A percentile compares a stretch with the other conserved stretches of the same genome.
Evolutionary conservation across 1,140 invertebrate genomes (phyloP).

Genomic region (Nephila pilipes): DNA sequence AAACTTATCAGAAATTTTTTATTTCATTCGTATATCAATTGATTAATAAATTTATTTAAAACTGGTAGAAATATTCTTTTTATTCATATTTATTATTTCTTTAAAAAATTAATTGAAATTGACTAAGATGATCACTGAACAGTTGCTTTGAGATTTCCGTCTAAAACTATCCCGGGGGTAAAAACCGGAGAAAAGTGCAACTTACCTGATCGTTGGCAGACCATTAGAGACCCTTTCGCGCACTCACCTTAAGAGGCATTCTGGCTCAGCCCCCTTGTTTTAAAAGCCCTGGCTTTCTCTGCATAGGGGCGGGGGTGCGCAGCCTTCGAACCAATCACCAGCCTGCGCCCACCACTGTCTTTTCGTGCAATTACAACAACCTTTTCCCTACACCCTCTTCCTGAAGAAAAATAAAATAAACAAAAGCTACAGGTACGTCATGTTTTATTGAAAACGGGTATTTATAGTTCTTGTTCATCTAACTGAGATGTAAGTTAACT

Average conservation of each 20-base stretch:
- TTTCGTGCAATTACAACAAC: not conserved
- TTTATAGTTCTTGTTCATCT: not conserved
- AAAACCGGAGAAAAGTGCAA: not conserved
- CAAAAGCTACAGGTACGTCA: conserved; percentile 7
- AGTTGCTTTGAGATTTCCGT: no score
- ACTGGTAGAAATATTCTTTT: no score
- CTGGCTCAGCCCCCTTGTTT: conserved; percentile 38
- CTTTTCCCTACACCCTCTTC: not conserved
- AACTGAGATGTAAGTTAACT: no score
- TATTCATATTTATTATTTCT: no score
- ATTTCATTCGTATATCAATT: no score
- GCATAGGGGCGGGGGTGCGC: conserved; percentile 47
- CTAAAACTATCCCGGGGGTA: not conserved
- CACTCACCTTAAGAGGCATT: not conserved
- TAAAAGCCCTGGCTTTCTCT: conserved; percentile 45
- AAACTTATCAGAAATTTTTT: no score
- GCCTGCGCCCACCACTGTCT: not conserved
- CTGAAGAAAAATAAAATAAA: not conserved
- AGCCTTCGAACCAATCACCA: conserved; percentile 30
- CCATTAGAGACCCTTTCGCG: conserved; percentile 3
- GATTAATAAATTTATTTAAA: no score
- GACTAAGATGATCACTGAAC: no score
- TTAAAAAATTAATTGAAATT: no score
- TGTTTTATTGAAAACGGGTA: not conserved
- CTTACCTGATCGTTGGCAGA: conserved; percentile 41